These are phyloP conservation scores for Bos javanicus DNA, from an alignment of 2,113 vertebrate species.

Conservation along the genomic window DNA sequence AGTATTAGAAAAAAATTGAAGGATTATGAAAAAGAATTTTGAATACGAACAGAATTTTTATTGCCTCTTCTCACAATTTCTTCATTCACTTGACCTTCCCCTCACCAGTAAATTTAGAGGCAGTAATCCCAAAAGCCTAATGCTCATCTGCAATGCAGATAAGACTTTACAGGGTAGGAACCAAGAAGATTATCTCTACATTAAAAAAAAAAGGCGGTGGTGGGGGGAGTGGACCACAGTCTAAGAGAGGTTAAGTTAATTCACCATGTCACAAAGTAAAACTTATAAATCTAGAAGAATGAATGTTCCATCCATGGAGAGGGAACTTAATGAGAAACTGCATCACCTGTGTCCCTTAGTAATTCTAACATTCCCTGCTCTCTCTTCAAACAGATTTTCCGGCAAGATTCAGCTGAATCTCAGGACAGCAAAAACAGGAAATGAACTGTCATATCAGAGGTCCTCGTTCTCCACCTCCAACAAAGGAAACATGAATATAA, in stretches of 20 bases:
- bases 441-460: not conserved
- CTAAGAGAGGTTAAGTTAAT: not conserved
- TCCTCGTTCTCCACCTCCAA: not conserved
- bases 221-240: accelerated
- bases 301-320: not conserved
- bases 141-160: not conserved
- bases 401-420: not conserved
- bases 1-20: accelerated
- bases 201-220: not conserved
- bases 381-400: not conserved
- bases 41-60: not conserved
- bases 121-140: not conserved
- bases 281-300: not conserved
- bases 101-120: not conserved
- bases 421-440: not conserved
- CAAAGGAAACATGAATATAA: not conserved
- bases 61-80: not conserved
- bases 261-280: not conserved
- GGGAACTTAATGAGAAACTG: not conserved
- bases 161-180: not conserved
- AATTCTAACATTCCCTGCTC: not conserved
- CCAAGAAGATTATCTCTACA: not conserved
- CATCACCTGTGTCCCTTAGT: not conserved
- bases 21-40: not conserved
- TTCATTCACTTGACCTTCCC: not conserved